Percentiles rank a stretch among this genome's conserved stretches.
These are phyloP conservation scores for Nezara viridula DNA, from an alignment of 2,888 invertebrate species.

Conservation along the genomic window DNA sequence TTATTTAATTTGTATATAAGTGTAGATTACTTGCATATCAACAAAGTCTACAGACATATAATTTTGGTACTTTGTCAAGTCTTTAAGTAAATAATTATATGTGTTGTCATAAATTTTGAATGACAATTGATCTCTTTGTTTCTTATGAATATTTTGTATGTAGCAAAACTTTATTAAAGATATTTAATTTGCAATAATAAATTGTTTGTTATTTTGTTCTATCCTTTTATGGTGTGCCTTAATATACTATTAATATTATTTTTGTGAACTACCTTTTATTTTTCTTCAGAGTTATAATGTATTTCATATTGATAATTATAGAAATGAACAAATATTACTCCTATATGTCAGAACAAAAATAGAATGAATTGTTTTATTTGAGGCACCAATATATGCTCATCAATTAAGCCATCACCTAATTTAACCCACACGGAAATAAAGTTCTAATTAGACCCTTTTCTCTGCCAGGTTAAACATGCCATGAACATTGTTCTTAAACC, in stretches of 20 bases:
- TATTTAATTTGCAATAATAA: not conserved
- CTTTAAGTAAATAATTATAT: not conserved
- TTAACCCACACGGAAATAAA: too few relatives aligned
- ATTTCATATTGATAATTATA: too few relatives aligned
- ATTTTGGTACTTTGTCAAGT: not conserved
- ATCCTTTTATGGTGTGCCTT: not conserved
- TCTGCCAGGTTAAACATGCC: too few relatives aligned
- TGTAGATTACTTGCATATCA: not conserved
- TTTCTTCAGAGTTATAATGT: not conserved
- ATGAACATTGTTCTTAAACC: too few relatives aligned
- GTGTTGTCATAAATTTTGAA: not conserved
- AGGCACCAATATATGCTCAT: too few relatives aligned
- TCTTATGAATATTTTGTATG: not conserved
- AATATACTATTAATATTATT: not conserved
- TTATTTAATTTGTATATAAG: too few relatives aligned
- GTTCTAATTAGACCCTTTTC: too few relatives aligned
- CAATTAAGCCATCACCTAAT: too few relatives aligned
- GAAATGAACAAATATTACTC: too few relatives aligned
- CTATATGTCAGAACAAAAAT: too few relatives aligned
- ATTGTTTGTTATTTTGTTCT: not conserved
- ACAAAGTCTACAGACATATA: not conserved
- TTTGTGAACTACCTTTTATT: not conserved
- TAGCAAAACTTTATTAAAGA: not conserved
- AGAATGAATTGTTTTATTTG: too few relatives aligned
- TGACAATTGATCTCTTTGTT: conserved; percentile 1